Base-by-base conservation (phyloP, 2,888 invertebrate species). In the Nineta flava region DNA sequence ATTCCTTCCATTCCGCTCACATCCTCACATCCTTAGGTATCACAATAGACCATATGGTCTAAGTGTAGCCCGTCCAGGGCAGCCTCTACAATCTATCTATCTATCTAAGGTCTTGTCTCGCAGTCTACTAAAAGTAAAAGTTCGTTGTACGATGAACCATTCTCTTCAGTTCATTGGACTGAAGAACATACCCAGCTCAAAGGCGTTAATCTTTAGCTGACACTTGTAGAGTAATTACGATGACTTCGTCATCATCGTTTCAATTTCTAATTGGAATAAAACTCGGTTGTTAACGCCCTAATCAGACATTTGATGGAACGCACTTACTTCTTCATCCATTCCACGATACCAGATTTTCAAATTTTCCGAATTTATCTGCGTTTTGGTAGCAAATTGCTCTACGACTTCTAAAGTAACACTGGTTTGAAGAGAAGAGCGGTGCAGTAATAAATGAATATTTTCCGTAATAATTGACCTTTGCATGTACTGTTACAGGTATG, bases 121-220 rank as follows among this genome's bases (percentile, higher is more conserved):
- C 7, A 10, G 9, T 10, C 32, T 9, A 9, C 10, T 7, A n/a
- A n/a, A n/a, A n/a, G n/a, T n/a, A n/a, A n/a, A n/a, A n/a, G n/a
- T n/a, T n/a, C n/a, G n/a, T n/a, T n/a, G n/a, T n/a, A n/a, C n/a
- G n/a, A n/a, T n/a, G n/a, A n/a, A n/a, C n/a, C n/a, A n/a, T n/a
- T n/a, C n/a, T n/a, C n/a, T n/a, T n/a, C n/a, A n/a, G n/a, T n/a
- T n/a, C n/a, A n/a, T n/a, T n/a, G n/a, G n/a, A n/a, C n/a, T n/a
- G n/a, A n/a, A n/a, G n/a, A n/a, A n/a, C 52, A 60, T 55, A 59
- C 58, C 56, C 50, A 60, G 56, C 56, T 59, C 59, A 58, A 59
- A 58, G 15, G 56, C 51, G 51, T 54, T 56, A 45, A 55, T 52
- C 51, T 55, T 54, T 19, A 47, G 49, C 53, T 55, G 50, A 48